Evolutionary conservation across 2,113 vertebrate genomes (phyloP).

Genomic region (Penelope pileata): DNA sequence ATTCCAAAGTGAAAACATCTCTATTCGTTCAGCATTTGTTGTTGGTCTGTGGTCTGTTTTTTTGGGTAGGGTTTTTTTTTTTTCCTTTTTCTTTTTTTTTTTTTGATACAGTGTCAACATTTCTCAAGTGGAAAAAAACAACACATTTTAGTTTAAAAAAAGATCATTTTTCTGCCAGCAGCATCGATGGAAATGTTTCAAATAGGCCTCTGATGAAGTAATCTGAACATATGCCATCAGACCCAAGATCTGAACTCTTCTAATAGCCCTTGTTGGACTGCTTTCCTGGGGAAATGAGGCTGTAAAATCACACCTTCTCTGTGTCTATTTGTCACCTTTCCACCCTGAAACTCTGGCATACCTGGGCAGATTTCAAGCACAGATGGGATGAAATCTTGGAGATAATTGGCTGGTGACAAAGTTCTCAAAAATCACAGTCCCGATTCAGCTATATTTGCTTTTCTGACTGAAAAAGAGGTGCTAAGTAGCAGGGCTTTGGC

Average conservation of each 20-base stretch:
- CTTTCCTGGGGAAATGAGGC: not conserved
- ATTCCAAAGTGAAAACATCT: conserved; percentile 36
- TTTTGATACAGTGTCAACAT: not conserved
- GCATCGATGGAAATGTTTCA: conserved; percentile 34
- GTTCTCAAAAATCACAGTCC: not conserved
- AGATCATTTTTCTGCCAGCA: conserved; percentile 22
- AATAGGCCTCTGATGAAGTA: not conserved
- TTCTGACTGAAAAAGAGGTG: not conserved
- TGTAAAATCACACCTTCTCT: conserved; percentile 35
- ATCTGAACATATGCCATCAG: conserved; percentile 34
- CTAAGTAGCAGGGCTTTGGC: not conserved
- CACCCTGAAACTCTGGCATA: not conserved
- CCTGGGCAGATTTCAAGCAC: conserved; percentile 19
- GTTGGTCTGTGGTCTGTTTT: conserved; percentile 30
- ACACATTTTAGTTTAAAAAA: not conserved
- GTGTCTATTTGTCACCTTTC: not conserved
- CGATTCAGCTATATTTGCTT: not conserved
- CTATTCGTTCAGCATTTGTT: conserved; percentile 41
- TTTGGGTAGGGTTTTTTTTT: not conserved
- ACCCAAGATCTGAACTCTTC: conserved; percentile 14
- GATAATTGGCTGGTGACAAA: not conserved
- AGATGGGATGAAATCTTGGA: conserved; percentile 30
- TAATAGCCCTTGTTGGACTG: not conserved
- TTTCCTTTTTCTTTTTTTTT: not conserved
- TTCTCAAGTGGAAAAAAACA: conserved; percentile 7